Conservation (phyloP, 2,888 invertebrate species). For the Melanchra persicariae region DNA sequence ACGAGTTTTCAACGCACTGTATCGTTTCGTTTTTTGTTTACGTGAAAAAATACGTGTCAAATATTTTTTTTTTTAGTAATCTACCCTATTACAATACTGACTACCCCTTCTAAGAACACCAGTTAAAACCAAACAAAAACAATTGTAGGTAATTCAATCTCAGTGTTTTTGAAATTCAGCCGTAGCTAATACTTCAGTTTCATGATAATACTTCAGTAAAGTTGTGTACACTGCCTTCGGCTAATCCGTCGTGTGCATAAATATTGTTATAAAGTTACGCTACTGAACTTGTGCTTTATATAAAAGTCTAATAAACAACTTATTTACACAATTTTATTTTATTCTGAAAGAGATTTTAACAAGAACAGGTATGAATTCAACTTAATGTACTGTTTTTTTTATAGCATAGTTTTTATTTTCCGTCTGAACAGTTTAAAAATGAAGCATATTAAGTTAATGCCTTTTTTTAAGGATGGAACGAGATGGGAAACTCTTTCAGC, state of each 20-base stretch:
- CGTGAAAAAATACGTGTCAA: too few species aligned
- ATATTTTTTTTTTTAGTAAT: too few species aligned
- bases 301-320: conserved; percentile 4
- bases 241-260: conserved; percentile 27
- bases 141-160: neutral
- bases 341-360: neutral
- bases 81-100: too few species aligned
- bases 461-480: too few species aligned
- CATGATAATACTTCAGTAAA: conserved; percentile 18
- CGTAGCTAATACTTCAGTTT: conserved; percentile 12
- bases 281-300: conserved; percentile 23
- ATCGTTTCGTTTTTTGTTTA: too few species aligned
- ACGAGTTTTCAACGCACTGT: too few species aligned
- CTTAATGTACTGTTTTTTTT: neutral
- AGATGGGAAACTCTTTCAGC: too few species aligned
- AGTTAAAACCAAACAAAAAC: neutral
- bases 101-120: too few species aligned
- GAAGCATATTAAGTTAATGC: too few species aligned
- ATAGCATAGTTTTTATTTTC: too few species aligned
- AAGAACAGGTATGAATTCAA: too few species aligned
- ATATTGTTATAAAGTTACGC: conserved; percentile 44
- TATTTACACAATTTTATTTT: neutral
- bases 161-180: neutral
- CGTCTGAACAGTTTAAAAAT: too few species aligned
- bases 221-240: conserved; percentile 16